Evolutionary conservation across 2,797 vertebrate genomes (phyloP).

Genomic region (Poeciliopsis turneri): DNA sequence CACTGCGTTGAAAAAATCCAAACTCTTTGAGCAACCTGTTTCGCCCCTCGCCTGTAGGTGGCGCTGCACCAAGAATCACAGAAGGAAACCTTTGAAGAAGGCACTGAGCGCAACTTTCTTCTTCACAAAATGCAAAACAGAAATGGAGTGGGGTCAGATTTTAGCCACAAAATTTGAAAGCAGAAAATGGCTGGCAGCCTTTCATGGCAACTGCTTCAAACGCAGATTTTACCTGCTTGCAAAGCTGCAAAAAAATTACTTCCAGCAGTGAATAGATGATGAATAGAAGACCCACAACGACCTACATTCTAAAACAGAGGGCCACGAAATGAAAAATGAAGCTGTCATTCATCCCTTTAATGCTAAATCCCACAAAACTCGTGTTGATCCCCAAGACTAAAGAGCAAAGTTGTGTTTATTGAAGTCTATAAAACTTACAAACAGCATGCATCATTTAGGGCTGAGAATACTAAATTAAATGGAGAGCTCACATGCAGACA

Average conservation of each 20-base stretch:
- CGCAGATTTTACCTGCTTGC: constrained; percentile 2
- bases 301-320: neutral
- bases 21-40: no score
- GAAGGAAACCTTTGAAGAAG: no score
- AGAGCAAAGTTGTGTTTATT: constrained; percentile 41
- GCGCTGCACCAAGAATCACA: no score
- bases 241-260: neutral
- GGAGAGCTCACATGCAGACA: constrained; percentile 22
- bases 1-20: no score
- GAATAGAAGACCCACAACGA: neutral
- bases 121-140: neutral
- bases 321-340: constrained; percentile 1
- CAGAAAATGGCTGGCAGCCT: neutral
- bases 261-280: neutral
- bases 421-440: constrained; percentile 25
- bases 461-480: constrained; percentile 17
- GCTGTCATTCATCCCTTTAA: constrained; percentile 19
- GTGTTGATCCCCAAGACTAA: constrained; percentile 28
- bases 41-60: no score
- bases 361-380: constrained; percentile 10
- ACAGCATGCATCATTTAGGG: constrained; percentile 31
- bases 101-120: no score
- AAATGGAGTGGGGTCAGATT: neutral
- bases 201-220: neutral
- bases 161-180: neutral